Percentiles rank a stretch among this genome's conserved stretches.
Conservation (phyloP, 2,888 invertebrate genomes). For the Arctia plantaginis region DNA sequence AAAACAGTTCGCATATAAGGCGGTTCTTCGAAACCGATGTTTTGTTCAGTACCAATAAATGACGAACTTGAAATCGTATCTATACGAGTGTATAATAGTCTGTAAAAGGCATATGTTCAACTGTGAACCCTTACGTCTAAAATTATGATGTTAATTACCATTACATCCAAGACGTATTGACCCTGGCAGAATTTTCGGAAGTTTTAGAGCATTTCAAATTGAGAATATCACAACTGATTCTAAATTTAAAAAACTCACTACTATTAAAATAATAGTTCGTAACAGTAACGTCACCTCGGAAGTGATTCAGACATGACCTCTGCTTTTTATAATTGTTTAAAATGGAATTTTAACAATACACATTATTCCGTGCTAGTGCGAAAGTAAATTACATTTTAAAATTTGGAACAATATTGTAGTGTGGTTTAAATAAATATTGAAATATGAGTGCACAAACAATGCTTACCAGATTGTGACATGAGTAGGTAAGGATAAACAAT, state of each 20-base stretch:
- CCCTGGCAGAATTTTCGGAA: background rate
- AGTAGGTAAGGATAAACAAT: slow-evolving; percentile 38
- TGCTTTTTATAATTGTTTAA: slow-evolving; percentile 6
- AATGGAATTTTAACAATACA: slow-evolving; percentile 1
- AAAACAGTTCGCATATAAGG: slow-evolving; percentile 57
- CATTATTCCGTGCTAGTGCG: slow-evolving; percentile 4
- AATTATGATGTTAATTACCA: background rate
- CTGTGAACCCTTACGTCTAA: background rate
- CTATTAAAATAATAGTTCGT: background rate
- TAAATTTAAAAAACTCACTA: background rate
- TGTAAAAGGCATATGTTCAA: background rate
- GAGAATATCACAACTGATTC: background rate
- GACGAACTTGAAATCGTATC: background rate
- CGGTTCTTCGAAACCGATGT: slow-evolving; percentile 63
- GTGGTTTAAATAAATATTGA: slow-evolving; percentile 22
- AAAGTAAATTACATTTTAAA: slow-evolving; percentile 19
- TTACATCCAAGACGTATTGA: background rate
- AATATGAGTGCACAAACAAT: slow-evolving; percentile 27
- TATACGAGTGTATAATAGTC: background rate
- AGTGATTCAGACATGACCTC: slow-evolving; percentile 2
- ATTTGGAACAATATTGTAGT: slow-evolving; percentile 23
- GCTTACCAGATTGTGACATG: slow-evolving; percentile 40
- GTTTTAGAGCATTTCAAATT: background rate
- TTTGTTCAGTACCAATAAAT: slow-evolving; percentile 59
- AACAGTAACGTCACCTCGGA: slow-evolving; percentile 2